phyloP scores from a whole-genome alignment of 2,888 invertebrate genomes.

The Nomada flava region DNA sequence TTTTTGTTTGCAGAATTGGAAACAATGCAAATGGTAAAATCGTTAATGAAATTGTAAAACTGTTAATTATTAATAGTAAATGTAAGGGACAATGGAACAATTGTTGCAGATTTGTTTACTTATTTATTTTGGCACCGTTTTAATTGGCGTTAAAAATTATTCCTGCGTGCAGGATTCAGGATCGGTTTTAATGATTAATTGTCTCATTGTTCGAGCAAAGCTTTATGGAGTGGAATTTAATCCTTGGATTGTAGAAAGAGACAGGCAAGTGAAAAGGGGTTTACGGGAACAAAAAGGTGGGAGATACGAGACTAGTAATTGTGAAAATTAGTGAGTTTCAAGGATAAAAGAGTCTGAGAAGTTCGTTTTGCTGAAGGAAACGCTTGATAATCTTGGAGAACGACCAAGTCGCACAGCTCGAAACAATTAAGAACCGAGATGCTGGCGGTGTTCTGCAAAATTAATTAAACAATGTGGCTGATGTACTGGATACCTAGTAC shows the following conservation, averaged over 20 bases:
- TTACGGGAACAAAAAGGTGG: not conserved
- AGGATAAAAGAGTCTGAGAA: not conserved
- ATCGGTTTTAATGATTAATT: not conserved
- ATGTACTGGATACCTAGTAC: too few relatives aligned
- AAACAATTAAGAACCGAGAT: not conserved
- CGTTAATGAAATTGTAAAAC: too few relatives aligned
- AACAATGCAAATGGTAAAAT: too few relatives aligned
- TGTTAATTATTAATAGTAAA: too few relatives aligned
- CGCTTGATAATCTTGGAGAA: not conserved
- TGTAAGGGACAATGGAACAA: too few relatives aligned
- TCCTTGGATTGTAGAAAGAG: not conserved
- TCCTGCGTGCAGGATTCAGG: not conserved
- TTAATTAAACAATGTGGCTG: not conserved
- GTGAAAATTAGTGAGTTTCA: not conserved
- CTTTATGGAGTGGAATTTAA: not conserved
- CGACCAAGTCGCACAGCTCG: too few relatives aligned
- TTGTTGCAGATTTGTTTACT: too few relatives aligned
- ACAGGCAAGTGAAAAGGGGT: not conserved
- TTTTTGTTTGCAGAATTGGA: too few relatives aligned
- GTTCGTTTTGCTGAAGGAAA: not conserved
- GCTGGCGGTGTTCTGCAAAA: not conserved
- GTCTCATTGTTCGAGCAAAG: not conserved
- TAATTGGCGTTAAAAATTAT: not conserved
- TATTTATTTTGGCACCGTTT: not conserved
- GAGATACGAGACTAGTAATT: not conserved